phyloP scores from a whole-genome alignment of 2,888 invertebrate genomes.

The Acheta domesticus region DNA sequence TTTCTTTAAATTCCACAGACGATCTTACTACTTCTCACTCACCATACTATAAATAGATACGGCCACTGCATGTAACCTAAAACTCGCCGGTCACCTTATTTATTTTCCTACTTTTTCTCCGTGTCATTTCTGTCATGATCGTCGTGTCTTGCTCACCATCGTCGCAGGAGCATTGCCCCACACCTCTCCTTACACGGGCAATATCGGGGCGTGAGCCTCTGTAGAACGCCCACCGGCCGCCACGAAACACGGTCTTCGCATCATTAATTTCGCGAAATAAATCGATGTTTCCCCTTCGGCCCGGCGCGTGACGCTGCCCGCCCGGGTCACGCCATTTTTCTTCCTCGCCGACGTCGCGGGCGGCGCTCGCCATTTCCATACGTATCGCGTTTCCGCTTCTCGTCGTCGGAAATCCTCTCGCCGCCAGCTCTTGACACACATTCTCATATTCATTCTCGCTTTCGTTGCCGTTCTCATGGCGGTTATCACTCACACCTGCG shows the following conservation, averaged over 20 bases:
- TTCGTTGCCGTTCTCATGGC: too few species aligned
- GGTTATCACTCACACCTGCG: too few species aligned
- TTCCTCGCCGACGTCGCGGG: neutral
- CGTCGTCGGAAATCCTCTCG: neutral
- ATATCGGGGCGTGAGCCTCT: neutral
- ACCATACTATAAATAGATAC: neutral
- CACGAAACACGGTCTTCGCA: neutral
- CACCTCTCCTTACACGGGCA: too few species aligned
- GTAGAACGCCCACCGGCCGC: neutral
- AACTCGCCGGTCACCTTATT: neutral
- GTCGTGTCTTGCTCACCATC: too few species aligned
- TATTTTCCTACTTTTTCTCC: neutral
- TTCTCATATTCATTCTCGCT: neutral
- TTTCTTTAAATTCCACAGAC: too few species aligned
- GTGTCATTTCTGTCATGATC: neutral
- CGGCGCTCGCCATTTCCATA: neutral
- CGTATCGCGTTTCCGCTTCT: neutral
- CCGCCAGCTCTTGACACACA: neutral
- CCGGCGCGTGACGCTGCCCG: neutral
- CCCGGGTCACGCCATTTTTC: neutral
- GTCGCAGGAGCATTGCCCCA: too few species aligned
- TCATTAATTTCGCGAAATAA: slow-evolving; percentile 18
- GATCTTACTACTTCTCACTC: too few species aligned
- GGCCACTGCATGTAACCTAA: neutral
- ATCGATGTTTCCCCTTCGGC: neutral